Percentiles rank a stretch among this genome's conserved stretches.
These are phyloP conservation scores for Heterodera schachtii DNA, from an alignment of 1,140 invertebrate species.

Conservation along the genomic window DNA sequence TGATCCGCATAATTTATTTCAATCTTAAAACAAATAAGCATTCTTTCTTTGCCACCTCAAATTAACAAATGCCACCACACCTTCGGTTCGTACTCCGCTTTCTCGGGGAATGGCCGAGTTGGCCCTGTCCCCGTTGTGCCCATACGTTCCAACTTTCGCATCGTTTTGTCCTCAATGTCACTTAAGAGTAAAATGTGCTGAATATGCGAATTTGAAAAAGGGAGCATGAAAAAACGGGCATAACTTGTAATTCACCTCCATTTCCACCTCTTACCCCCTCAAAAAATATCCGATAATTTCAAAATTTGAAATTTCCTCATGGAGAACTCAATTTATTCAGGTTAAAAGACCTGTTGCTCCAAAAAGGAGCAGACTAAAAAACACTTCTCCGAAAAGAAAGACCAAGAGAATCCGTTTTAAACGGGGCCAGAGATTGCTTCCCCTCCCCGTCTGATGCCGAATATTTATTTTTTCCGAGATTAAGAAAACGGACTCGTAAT, in stretches of 20 bases:
- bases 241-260: too few relatives aligned
- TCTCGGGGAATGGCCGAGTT: slow-evolving; percentile 89
- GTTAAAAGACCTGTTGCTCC: too few relatives aligned
- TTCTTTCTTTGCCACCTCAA: not conserved
- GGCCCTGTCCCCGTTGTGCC: slow-evolving; percentile 80
- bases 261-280: too few relatives aligned
- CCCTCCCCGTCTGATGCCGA: too few relatives aligned
- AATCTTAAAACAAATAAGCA: slow-evolving; percentile 67
- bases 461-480: too few relatives aligned
- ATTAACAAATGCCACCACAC: slow-evolving; percentile 2
- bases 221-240: too few relatives aligned
- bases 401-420: not conserved
- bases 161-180: slow-evolving; percentile 80
- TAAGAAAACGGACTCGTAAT: too few relatives aligned
- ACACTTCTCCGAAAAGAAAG: slow-evolving; percentile 20
- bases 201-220: too few relatives aligned
- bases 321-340: too few relatives aligned
- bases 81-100: slow-evolving; percentile 87
- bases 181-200: slow-evolving; percentile 66
- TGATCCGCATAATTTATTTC: slow-evolving; percentile 98
- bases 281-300: too few relatives aligned
- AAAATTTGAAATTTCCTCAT: too few relatives aligned
- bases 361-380: slow-evolving; percentile 18
- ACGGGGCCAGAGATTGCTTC: too few relatives aligned
- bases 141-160: slow-evolving; percentile 67